Base-by-base conservation (phyloP, 2,888 invertebrate species). In the Philhelius pedissequus region DNA sequence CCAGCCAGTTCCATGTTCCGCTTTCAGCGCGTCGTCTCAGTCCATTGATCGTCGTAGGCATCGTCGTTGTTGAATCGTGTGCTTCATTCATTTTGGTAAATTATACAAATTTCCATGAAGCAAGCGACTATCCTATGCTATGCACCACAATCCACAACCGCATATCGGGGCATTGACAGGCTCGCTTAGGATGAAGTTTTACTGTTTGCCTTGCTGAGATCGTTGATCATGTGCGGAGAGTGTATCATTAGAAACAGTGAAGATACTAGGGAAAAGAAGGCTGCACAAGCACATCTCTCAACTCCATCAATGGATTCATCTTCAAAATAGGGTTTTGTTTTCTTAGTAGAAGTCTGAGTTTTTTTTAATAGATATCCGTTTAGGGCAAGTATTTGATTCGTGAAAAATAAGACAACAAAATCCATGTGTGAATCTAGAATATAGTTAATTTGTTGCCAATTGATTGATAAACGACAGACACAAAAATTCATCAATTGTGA, bases 51-150 rank as follows among this genome's bases (percentile, higher is more conserved):
- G 15, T 6, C 9, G 60, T 43, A 25, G 58, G n/a, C n/a, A 18
- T 27, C 22, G 15, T n/a, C 4, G 40, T 60, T 4, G 56, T 64
- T 48, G 20, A 40, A 69, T 27, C 13, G 50, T 52, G 8, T 43
- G 54, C 22, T 54, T 79, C 64, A 79, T 80, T 80, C 76, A 75
- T 80, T 80, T 71, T 71, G 75, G 45, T 75, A 84, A 80, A 84
- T 84, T 84, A 84, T 80, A 84, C 84, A 80, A 80, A 84, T 84
- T 84, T 84, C 84, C 84, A 60, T 84, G 84, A 62, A 84, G 84
- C 84, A 45, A 25, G n/a, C 35, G 4, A 56, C 25, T 18, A n/a
- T n/a, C 45, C 18, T 45, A 15, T 13, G 11, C 7, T 20, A 13
- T 20, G 20, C 15, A 15, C 18, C 62, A 27, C 79, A 40, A 8